phyloP scores from a whole-genome alignment of 1,140 invertebrate species.

The Drosophila ambigua region DNA sequence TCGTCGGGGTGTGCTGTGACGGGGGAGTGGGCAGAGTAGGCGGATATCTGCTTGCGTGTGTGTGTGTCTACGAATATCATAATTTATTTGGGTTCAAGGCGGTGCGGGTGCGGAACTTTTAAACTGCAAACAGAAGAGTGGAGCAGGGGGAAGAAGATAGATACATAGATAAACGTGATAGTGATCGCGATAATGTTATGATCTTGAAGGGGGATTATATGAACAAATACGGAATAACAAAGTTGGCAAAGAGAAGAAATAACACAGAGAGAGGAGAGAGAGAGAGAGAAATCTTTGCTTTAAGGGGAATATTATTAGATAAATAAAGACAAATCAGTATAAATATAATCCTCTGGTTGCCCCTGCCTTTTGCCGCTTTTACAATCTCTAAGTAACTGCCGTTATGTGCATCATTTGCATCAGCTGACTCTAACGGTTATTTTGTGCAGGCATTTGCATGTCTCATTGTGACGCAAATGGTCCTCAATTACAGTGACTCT shows the following conservation, averaged over 20 bases:
- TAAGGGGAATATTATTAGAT: too few relatives aligned
- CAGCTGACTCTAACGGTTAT: slow-evolving; percentile 44
- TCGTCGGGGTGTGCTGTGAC: background rate
- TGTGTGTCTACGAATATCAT: background rate
- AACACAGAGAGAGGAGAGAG: too few relatives aligned
- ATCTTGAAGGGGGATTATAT: too few relatives aligned
- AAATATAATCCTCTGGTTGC: too few relatives aligned
- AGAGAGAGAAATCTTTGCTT: too few relatives aligned
- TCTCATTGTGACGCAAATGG: slow-evolving; percentile 60
- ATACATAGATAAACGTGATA: too few relatives aligned
- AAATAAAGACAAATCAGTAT: too few relatives aligned
- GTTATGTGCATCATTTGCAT: slow-evolving; percentile 18
- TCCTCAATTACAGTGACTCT: slow-evolving; percentile 25
- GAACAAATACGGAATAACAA: too few relatives aligned
- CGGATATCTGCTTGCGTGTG: slow-evolving; percentile 21
- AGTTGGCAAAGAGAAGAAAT: too few relatives aligned
- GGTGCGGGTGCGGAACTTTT: slow-evolving; percentile 43
- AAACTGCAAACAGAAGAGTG: slow-evolving; percentile 42
- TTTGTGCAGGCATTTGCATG: slow-evolving; percentile 51
- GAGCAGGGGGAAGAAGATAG: too few relatives aligned
- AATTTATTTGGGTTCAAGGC: slow-evolving; percentile 52
- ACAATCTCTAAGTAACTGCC: background rate
- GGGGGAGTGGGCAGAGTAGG: slow-evolving; percentile 15
- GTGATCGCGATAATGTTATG: too few relatives aligned
- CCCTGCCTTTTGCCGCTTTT: too few relatives aligned